These are phyloP conservation scores for Caligus rogercresseyi DNA, from an alignment of 1,140 invertebrate genomes.

Conservation along the genomic window DNA sequence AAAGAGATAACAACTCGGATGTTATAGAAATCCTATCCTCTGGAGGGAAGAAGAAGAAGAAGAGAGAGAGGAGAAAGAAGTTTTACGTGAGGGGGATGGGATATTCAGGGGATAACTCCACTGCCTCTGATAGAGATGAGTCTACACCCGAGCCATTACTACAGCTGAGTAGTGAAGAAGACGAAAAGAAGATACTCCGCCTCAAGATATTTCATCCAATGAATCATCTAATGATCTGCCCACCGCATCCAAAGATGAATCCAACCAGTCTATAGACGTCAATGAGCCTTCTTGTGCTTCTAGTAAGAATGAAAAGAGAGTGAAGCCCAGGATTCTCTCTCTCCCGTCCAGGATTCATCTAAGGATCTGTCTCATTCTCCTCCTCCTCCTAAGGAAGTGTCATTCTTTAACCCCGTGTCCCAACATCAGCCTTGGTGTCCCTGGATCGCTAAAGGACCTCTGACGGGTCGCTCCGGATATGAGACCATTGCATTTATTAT, in stretches of 20 bases:
- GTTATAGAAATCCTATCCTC: not conserved
- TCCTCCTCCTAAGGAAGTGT: not conserved
- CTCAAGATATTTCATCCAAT: not conserved
- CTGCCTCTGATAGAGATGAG: not conserved
- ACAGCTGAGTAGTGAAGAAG: no score
- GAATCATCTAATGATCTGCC: not conserved
- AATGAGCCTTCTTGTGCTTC: no score
- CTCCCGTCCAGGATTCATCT: not conserved
- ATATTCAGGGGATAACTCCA: not conserved
- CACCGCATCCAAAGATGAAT: not conserved
- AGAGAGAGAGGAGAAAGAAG: not conserved
- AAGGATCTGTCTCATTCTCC: not conserved
- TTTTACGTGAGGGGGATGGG: not conserved
- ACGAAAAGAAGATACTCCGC: no score
- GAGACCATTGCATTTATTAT: not conserved
- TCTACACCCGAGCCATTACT: no score
- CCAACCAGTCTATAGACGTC: not conserved
- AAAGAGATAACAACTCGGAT: not conserved
- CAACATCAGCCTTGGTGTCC: not conserved
- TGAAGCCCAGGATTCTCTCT: not conserved
- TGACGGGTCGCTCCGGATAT: not conserved
- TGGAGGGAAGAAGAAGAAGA: not conserved
- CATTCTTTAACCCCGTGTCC: not conserved
- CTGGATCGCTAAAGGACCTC: not conserved
- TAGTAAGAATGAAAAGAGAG: no score